These are phyloP conservation scores for Mus spicilegus DNA, from an alignment of 2,113 vertebrate genomes.

Conservation along the genomic window DNA sequence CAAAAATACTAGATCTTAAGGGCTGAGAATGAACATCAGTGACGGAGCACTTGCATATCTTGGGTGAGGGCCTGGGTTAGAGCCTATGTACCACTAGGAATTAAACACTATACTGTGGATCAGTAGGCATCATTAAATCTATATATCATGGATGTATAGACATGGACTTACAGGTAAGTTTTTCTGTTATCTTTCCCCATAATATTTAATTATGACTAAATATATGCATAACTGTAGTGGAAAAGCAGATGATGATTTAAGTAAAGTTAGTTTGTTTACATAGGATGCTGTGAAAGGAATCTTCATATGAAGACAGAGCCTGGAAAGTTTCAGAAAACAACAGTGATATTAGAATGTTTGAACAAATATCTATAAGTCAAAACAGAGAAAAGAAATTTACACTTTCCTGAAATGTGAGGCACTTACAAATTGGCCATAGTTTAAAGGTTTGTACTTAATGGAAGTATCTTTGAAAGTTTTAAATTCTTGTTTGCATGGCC, in stretches of 20 bases:
- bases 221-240: neutral
- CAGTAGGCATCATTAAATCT: neutral
- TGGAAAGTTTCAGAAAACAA: slow-evolving; percentile 54
- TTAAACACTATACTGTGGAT: slow-evolving; percentile 10
- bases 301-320: slow-evolving; percentile 26
- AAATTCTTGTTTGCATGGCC: slow-evolving; percentile 25
- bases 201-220: slow-evolving; percentile 35
- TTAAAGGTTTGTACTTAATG: slow-evolving; percentile 28
- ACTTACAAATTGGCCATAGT: slow-evolving; percentile 24
- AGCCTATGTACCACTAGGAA: neutral
- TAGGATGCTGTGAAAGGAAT: neutral
- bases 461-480: slow-evolving; percentile 48
- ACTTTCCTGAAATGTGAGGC: neutral
- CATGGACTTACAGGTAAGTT: neutral
- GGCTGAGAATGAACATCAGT: neutral
- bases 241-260: slow-evolving; percentile 19
- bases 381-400: slow-evolving; percentile 22
- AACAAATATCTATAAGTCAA: slow-evolving; percentile 59
- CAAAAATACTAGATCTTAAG: neutral
- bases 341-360: slow-evolving; percentile 12
- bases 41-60: neutral
- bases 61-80: neutral
- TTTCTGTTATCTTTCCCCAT: neutral
- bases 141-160: neutral
- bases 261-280: slow-evolving; percentile 32